Evolutionary conservation across 2,113 vertebrate genomes (phyloP), one percentile per base, ranked within the genome.

Genomic region (Oreocharis arfaki): DNA sequence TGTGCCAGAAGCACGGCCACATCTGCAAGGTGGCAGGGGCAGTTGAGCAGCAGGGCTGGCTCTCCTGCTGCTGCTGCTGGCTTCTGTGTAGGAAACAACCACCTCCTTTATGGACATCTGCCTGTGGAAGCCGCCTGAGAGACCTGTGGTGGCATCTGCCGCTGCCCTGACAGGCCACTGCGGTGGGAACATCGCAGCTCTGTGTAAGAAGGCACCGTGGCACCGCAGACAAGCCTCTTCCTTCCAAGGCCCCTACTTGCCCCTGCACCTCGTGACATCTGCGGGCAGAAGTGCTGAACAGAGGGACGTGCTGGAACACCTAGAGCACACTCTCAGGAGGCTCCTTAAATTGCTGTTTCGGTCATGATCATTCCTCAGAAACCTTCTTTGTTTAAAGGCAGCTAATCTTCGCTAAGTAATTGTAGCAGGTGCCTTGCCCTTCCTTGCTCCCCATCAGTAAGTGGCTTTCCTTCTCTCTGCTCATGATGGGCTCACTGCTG

Each of bases 1-100:
- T 1, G 0, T 21, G 46, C 37, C 1, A 3, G 55, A 26, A 60
- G 14, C 37, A 11, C 7, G 0, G 0, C 30, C 1, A 3, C 2
- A 2, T 37, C 55, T 49, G 28, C 0, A 0, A 59, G 69, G 23
- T 17, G 33, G 32, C 0, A 3, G 41, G 55, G 28, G 22, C 33
- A 46, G 57, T 7, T 1, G 2, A 27, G 11, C 0, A 0, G 27
- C 11, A 49, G 73, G n/a, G 19, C 27, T 0, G 0, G n/a, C 39
- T 67, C 60, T 67, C 18, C 42, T 2, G 7, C 24, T 57, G 32
- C 81, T 56, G 55, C 33, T 47, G 19, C 59, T 4, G 3, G 21
- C 46, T 56, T 56, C 49, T 64, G 27, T 0, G 1, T 9, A 50
- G 33, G 35, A 60, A 20, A 33, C 13, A 37, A 42, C 7, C 19